phyloP scores from a whole-genome alignment of 2,888 invertebrate genomes.

The Vanessa cardui region DNA sequence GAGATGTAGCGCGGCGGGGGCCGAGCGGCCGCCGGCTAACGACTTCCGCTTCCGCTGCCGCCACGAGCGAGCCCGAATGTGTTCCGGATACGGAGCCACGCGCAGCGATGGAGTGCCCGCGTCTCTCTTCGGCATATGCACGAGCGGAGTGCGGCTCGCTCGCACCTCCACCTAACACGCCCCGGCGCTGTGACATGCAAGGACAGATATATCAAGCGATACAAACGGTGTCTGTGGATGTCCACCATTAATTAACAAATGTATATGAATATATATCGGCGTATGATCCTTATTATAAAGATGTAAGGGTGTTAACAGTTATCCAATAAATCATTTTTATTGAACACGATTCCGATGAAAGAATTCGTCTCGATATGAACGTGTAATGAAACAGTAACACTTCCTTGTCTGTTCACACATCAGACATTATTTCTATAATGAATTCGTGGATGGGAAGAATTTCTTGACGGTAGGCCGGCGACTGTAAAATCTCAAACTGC shows the following conservation, averaged over 20 bases:
- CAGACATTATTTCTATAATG: no score
- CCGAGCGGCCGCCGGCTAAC: slow-evolving; percentile 55
- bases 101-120: slow-evolving; percentile 29
- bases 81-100: slow-evolving; percentile 26
- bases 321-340: no score
- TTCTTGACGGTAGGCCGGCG: no score
- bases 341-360: no score
- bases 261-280: not conserved
- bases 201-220: slow-evolving; percentile 1
- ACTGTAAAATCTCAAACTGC: no score
- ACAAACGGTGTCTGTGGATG: not conserved
- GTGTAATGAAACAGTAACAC: no score
- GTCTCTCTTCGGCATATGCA: slow-evolving; percentile 8
- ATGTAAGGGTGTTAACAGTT: no score
- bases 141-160: not conserved
- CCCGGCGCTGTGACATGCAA: slow-evolving; percentile 2
- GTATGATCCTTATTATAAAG: not conserved
- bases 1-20: slow-evolving; percentile 34
- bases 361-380: no score
- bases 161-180: not conserved
- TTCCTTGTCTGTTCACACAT: no score
- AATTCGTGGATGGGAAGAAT: no score
- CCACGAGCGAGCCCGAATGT: slow-evolving; percentile 41
- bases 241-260: not conserved
- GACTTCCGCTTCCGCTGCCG: slow-evolving; percentile 69